These are phyloP conservation scores for Loxodonta africana DNA, from an alignment of 2,113 vertebrate genomes.

Conservation along the genomic window DNA sequence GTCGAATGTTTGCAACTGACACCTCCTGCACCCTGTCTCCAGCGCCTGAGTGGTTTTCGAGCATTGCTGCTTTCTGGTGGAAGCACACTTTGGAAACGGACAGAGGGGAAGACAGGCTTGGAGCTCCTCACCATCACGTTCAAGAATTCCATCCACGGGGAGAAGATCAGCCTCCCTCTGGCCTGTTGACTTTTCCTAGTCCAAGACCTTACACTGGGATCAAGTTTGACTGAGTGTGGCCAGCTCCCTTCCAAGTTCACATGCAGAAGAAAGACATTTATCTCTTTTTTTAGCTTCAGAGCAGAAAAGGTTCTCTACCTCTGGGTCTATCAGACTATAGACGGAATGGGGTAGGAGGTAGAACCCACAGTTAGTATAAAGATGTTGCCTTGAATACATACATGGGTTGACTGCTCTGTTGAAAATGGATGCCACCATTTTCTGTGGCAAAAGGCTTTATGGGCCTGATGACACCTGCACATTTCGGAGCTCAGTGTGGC, in stretches of 20 bases:
- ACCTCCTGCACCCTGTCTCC: neutral
- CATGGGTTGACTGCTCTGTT: neutral
- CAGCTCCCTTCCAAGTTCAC: neutral
- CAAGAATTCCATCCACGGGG: neutral
- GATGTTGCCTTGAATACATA: neutral
- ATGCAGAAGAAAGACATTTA: neutral
- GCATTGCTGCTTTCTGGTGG: neutral
- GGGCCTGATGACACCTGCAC: rapidly evolving
- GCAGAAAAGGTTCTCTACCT: neutral
- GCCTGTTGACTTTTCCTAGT: neutral
- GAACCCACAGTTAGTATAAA: neutral
- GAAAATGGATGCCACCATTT: neutral
- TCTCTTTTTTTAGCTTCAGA: neutral
- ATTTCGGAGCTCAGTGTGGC: neutral
- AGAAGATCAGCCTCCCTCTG: neutral
- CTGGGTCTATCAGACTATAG: neutral
- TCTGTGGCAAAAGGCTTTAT: neutral
- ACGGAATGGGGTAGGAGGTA: neutral
- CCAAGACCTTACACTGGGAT: neutral
- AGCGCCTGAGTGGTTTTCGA: neutral
- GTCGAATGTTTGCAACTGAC: neutral
- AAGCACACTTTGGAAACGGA: neutral
- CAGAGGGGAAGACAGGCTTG: neutral
- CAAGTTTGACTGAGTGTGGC: no score
- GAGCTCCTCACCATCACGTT: neutral